A percentile compares a stretch with the other conserved stretches of the same genome.
Conservation (phyloP, 2,888 invertebrate genomes). For the Agonum fuliginosum region DNA sequence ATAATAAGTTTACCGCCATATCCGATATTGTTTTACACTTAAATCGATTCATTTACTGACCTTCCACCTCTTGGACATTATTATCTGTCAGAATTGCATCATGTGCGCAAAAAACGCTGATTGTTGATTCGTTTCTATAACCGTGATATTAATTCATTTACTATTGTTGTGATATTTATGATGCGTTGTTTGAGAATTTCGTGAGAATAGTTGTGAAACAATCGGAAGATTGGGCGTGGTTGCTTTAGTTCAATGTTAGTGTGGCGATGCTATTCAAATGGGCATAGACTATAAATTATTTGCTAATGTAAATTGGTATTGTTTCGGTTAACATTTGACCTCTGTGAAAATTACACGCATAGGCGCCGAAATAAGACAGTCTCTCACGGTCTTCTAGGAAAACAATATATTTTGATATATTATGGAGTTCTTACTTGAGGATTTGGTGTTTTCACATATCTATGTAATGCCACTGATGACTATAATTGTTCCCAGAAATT, state of each 20-base stretch:
- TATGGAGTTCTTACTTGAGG: too few relatives aligned
- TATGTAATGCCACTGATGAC: too few relatives aligned
- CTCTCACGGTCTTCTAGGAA: too few relatives aligned
- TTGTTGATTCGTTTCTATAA: slow-evolving; percentile 21
- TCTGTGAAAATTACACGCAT: neutral
- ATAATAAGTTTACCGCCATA: neutral
- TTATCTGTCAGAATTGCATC: slow-evolving; percentile 28
- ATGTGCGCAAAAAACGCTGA: slow-evolving; percentile 17
- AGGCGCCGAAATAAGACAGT: too few relatives aligned
- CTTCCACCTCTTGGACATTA: neutral
- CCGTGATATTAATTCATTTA: slow-evolving; percentile 32
- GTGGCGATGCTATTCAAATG: slow-evolving; percentile 28
- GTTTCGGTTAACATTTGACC: slow-evolving; percentile 11
- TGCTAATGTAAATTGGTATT: slow-evolving; percentile 30
- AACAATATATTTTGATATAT: too few relatives aligned
- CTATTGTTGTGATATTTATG: slow-evolving; percentile 7
- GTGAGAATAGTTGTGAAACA: slow-evolving; percentile 28
- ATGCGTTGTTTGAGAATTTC: slow-evolving; percentile 25
- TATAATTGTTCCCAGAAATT: too few relatives aligned
- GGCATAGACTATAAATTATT: slow-evolving; percentile 31
- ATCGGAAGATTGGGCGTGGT: slow-evolving; percentile 32
- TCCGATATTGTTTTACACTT: neutral
- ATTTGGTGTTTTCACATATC: too few relatives aligned
- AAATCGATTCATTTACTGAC: slow-evolving; percentile 3
- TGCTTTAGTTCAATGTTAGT: slow-evolving; percentile 13